phyloP scores from a whole-genome alignment of 2,888 invertebrate species.

The Hydropsyche betteni region DNA sequence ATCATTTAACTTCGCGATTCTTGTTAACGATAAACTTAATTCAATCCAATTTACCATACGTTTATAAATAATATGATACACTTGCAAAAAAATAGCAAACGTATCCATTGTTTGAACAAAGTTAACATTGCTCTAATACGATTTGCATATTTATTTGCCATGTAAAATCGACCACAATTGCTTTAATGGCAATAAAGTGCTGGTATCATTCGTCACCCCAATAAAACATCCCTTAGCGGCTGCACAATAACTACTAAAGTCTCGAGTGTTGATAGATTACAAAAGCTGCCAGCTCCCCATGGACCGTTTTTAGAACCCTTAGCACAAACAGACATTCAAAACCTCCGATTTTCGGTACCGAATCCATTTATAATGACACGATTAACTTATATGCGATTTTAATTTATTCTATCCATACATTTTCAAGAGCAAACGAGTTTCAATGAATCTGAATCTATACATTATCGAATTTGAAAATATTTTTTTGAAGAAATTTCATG shows the following conservation, averaged over 20 bases:
- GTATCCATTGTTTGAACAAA: background rate
- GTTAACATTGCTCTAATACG: background rate
- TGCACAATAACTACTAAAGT: constrained; percentile 38
- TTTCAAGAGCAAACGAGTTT: too few relatives aligned
- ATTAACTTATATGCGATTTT: too few relatives aligned
- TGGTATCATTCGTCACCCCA: constrained; percentile 39
- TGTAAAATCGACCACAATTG: constrained; percentile 38
- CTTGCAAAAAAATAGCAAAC: too few relatives aligned
- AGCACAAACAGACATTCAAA: background rate
- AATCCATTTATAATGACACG: too few relatives aligned
- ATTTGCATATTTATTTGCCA: constrained; percentile 42
- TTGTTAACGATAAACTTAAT: background rate
- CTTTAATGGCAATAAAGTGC: constrained; percentile 38
- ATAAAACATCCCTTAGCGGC: constrained; percentile 35
- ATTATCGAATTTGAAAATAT: too few relatives aligned
- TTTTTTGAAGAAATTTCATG: background rate
- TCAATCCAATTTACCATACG: background rate
- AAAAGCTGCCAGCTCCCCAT: constrained; percentile 43
- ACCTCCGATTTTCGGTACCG: background rate
- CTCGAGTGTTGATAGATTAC: constrained; percentile 50
- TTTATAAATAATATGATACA: background rate
- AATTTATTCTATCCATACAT: too few relatives aligned
- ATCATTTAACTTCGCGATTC: background rate
- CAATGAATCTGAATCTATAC: too few relatives aligned
- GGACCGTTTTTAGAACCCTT: constrained; percentile 32